These are phyloP conservation scores for Pelobates fuscus DNA, from an alignment of 2,113 vertebrate species.

Conservation along the genomic window DNA sequence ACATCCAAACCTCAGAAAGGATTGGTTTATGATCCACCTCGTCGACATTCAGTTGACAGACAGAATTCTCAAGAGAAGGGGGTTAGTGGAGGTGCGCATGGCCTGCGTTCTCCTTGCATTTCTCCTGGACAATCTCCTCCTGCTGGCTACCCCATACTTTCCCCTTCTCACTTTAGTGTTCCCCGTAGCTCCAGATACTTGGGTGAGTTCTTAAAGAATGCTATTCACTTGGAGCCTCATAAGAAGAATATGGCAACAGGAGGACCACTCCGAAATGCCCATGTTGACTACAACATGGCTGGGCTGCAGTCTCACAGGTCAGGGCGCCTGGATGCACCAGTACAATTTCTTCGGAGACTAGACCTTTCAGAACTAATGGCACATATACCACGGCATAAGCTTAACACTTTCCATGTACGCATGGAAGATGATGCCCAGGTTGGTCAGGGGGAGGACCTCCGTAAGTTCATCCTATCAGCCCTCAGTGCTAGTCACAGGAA, in stretches of 20 bases:
- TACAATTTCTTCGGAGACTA: constrained; percentile 92
- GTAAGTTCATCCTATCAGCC: constrained; percentile 95
- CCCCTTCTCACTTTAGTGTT: constrained; percentile 75
- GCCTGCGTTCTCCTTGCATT: constrained; percentile 79
- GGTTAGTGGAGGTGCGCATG: constrained; percentile 56
- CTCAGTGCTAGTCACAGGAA: constrained; percentile 96
- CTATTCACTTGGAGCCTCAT: constrained; percentile 88
- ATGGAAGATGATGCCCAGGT: constrained; percentile 97
- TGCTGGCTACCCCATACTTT: constrained; percentile 83
- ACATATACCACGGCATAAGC: constrained; percentile 91
- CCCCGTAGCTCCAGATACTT: constrained; percentile 87
- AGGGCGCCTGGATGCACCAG: constrained; percentile 76
- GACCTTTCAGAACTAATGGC: constrained; percentile 94
- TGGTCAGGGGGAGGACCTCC: constrained; percentile 95
- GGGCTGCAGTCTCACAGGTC: constrained; percentile 78
- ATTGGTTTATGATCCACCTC: constrained; percentile 82
- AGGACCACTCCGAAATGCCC: constrained; percentile 69
- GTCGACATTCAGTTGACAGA: constrained; percentile 87
- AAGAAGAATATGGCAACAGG: constrained; percentile 82
- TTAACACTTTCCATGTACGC: constrained; percentile 97
- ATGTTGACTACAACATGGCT: constrained; percentile 76
- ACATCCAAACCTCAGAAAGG: constrained; percentile 79
- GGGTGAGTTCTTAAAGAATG: constrained; percentile 93
- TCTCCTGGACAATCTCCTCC: constrained; percentile 92
- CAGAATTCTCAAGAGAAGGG: constrained; percentile 90